phyloP scores from a whole-genome alignment of 2,888 invertebrate genomes.

The Oligia strigilis region DNA sequence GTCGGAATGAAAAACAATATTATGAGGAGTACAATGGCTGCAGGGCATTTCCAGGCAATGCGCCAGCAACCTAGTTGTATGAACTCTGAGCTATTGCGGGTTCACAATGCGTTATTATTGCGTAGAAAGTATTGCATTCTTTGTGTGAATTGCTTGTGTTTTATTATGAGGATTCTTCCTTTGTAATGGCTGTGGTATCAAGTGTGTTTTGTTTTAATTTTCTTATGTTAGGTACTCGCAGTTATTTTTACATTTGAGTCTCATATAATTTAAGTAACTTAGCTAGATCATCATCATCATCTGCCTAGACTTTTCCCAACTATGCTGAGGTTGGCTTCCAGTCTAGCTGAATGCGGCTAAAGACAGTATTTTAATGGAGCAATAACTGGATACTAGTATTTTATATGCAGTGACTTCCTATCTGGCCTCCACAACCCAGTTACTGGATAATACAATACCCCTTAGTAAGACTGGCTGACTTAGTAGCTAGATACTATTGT shows the following conservation, averaged over 20 bases:
- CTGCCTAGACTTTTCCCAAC: neutral
- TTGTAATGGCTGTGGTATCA: neutral
- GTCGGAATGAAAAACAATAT: slow-evolving; percentile 56
- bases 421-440: neutral
- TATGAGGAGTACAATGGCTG: slow-evolving; percentile 52
- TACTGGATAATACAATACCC: neutral
- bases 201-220: neutral
- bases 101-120: slow-evolving; percentile 50
- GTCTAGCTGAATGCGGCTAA: neutral
- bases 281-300: neutral
- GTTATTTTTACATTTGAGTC: neutral
- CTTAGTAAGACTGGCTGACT: neutral
- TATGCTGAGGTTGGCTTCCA: neutral
- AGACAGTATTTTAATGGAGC: neutral
- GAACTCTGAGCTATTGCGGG: slow-evolving; percentile 22
- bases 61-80: slow-evolving; percentile 50
- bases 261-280: neutral
- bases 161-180: slow-evolving; percentile 1
- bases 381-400: neutral
- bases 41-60: slow-evolving; percentile 41
- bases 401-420: neutral
- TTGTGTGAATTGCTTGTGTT: slow-evolving; percentile 12
- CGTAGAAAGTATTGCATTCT: slow-evolving; percentile 24
- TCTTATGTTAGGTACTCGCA: neutral
- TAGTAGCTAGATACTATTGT: neutral